Percentiles rank a stretch among this genome's conserved stretches.
Conservation (phyloP, 1,140 invertebrate genomes). For the Oscheius sp. region DNA sequence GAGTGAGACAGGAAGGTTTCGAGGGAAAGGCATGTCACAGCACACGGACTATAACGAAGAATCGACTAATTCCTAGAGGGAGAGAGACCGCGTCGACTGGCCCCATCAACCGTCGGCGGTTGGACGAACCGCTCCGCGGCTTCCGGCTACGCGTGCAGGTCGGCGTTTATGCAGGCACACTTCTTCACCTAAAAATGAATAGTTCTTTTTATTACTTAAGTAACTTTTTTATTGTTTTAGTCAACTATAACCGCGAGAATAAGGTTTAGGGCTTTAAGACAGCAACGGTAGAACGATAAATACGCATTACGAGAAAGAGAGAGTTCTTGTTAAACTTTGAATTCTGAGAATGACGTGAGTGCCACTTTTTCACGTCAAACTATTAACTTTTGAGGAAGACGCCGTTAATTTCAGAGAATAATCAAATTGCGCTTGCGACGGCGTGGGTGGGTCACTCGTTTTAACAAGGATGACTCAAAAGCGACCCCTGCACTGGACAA, state of each 20-base stretch:
- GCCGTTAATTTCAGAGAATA: too few species aligned
- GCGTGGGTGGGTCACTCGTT: too few species aligned
- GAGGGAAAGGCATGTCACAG: background rate
- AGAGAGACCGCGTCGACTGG: background rate
- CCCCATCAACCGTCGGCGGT: background rate
- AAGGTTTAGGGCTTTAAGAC: too few species aligned
- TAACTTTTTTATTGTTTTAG: too few species aligned
- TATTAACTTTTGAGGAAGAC: background rate
- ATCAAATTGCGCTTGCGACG: too few species aligned
- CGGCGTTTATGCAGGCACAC: background rate
- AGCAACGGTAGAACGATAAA: background rate
- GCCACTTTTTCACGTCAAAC: background rate
- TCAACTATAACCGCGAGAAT: too few species aligned
- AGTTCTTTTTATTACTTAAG: too few species aligned
- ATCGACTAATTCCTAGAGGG: background rate
- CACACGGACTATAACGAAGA: background rate
- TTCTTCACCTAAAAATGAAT: background rate
- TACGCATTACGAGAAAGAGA: background rate
- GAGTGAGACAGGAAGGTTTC: background rate
- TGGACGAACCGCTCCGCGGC: background rate
- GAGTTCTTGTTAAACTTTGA: background rate
- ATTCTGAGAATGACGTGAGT: background rate
- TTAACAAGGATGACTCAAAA: too few species aligned
- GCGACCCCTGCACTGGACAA: too few species aligned
- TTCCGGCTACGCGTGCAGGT: background rate